Evolutionary conservation across 2,113 vertebrate species (phyloP), one percentile per base, ranked within the genome.

Genomic region (Psilopogon haemacephalus): DNA sequence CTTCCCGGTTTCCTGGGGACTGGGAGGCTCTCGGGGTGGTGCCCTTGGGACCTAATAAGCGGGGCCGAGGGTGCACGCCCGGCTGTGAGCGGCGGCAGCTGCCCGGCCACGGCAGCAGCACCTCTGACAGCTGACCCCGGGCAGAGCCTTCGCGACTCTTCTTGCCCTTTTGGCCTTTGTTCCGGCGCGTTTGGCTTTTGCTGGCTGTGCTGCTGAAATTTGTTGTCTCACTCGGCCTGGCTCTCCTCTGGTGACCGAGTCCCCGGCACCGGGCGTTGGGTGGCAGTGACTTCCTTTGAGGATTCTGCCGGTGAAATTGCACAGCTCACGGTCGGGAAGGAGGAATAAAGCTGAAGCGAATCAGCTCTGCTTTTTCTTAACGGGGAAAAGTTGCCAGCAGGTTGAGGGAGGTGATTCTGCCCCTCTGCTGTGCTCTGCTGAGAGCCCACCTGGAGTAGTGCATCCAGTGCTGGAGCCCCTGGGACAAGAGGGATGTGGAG

Each of bases 1-100:
- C 28, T 24, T 73, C 28, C 67, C 46, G 60, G 2, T 54, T 2
- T 74, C 55, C 69, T 2, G 69, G 33, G 75, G 48, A 20, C 76
- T 56, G 83, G 76, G 63, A 83, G 78, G 89, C 88, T 93, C 12
- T 9, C 33, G 70, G 73, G 71, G 64, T 40, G 94, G 55, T 89
- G 93, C 93, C 95, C 70, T 70, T 33, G 65, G 88, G 69, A 32
- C 20, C 77, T 84, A 33, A 73, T 50, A 5, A 77, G 52, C 65
- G 59, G 85, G 64, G 90, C 4, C 37, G 88, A 52, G 85, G 77
- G 21, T 60, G 90, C 64, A 35, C 48, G 32, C 21, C 81, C 28
- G 79, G 70, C 55, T 35, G 4, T 11, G 27, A 5, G 70, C 28
- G 5, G 3, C 15, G 79, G 50, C 38, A 23, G 42, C 74, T 15